phyloP scores from a whole-genome alignment of 2,888 invertebrate genomes.

The Lochmaea crataegi region DNA sequence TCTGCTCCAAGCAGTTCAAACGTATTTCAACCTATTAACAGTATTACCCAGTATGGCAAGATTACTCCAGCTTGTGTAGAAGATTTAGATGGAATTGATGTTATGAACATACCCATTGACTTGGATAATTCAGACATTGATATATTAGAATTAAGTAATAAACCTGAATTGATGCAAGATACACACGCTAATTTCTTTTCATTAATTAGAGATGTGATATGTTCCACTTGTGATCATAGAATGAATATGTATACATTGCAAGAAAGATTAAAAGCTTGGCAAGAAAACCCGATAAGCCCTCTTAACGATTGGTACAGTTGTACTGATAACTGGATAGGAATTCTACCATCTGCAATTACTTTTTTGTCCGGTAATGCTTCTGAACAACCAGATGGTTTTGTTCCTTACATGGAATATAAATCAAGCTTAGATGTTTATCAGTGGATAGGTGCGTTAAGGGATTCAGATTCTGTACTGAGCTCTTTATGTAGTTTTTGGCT shows the following conservation, averaged over 20 bases:
- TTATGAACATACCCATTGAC: conserved; percentile 83
- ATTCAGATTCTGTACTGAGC: conserved; percentile 82
- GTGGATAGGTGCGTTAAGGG: conserved; percentile 95
- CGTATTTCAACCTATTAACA: conserved; percentile 45
- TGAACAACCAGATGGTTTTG: conserved; percentile 87
- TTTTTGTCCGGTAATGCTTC: conserved; percentile 86
- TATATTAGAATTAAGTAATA: conserved; percentile 68
- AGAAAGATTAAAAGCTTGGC: conserved; percentile 78
- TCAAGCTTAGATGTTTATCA: conserved; percentile 78
- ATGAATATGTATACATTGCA: conserved; percentile 83
- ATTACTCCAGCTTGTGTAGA: conserved; percentile 65
- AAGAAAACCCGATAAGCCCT: conserved; percentile 83
- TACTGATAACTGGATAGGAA: conserved; percentile 79
- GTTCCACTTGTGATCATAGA: conserved; percentile 85
- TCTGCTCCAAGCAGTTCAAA: conserved; percentile 31
- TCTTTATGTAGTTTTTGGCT: conserved; percentile 86
- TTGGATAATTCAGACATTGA: conserved; percentile 71
- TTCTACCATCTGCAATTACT: conserved; percentile 82
- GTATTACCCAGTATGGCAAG: conserved; percentile 55
- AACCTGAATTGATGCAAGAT: conserved; percentile 77
- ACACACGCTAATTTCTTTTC: conserved; percentile 90
- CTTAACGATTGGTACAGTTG: conserved; percentile 82
- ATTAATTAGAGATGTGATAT: conserved; percentile 87
- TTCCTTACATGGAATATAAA: conserved; percentile 89
- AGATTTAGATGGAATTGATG: conserved; percentile 74